phyloP scores from a whole-genome alignment of 1,140 invertebrate species.

The Trissolcus basalis region DNA sequence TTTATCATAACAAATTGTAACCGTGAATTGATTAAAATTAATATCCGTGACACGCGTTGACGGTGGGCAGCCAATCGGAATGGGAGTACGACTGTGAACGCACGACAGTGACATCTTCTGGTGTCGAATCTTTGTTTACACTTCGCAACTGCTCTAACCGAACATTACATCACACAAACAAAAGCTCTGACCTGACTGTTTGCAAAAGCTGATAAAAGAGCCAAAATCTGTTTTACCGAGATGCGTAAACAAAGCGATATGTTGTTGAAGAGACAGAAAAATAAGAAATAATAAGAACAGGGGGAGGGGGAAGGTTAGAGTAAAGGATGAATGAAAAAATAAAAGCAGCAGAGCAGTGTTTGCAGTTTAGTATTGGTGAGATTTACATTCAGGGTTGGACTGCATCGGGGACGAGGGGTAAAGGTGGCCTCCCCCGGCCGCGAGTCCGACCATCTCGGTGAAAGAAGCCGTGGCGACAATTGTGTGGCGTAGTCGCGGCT shows the following conservation, averaged over 20 bases:
- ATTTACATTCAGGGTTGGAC: slow-evolving; percentile 72
- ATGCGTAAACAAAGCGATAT: too few species aligned
- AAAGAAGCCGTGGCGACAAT: slow-evolving; percentile 74
- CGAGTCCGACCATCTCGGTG: slow-evolving; percentile 75
- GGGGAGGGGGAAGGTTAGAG: background rate
- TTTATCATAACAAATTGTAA: background rate
- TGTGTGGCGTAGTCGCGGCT: slow-evolving; percentile 56
- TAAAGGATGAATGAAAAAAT: background rate
- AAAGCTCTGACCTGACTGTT: background rate
- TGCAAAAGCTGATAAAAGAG: background rate
- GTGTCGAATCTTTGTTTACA: slow-evolving; percentile 4
- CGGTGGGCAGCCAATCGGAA: background rate
- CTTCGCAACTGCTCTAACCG: background rate
- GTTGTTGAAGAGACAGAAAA: too few species aligned
- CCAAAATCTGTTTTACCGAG: too few species aligned
- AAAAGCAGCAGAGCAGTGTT: background rate
- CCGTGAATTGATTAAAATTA: slow-evolving; percentile 2
- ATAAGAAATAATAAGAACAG: too few species aligned
- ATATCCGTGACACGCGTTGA: background rate
- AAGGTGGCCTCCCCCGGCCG: slow-evolving; percentile 75
- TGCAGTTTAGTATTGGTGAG: background rate
- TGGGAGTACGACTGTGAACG: background rate
- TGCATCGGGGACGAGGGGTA: slow-evolving; percentile 76
- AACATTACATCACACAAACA: background rate
- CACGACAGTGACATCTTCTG: background rate